These are phyloP conservation scores for Idaea dimidiata DNA, from an alignment of 2,888 invertebrate genomes.

Conservation along the genomic window DNA sequence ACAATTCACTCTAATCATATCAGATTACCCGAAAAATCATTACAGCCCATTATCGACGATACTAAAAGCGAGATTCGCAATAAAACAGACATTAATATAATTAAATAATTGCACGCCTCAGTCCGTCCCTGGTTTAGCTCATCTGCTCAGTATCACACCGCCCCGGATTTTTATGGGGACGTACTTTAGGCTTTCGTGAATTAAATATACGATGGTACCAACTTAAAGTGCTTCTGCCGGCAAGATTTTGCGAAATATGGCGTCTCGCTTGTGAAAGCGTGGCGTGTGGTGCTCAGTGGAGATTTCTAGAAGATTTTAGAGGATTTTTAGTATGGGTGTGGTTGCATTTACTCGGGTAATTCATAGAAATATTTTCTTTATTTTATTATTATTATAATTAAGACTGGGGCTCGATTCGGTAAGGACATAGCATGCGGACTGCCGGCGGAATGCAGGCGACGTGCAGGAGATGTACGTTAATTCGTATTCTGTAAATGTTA, in stretches of 20 bases:
- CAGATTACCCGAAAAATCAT: constrained; percentile 56
- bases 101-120: constrained; percentile 60
- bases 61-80: constrained; percentile 75
- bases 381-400: too few relatives aligned
- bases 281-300: constrained; percentile 17
- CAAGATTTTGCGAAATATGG: constrained; percentile 75
- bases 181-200: constrained; percentile 72
- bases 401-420: too few relatives aligned
- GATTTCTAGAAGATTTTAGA: neutral
- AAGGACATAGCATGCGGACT: too few relatives aligned
- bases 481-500: too few relatives aligned
- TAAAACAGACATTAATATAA: constrained; percentile 75
- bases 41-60: constrained; percentile 64
- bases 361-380: neutral
- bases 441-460: too few relatives aligned
- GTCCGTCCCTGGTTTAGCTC: constrained; percentile 69
- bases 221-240: constrained; percentile 73
- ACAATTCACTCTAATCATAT: constrained; percentile 24
- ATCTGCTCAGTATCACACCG: constrained; percentile 77
- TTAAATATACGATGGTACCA: constrained; percentile 75
- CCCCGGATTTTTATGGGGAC: constrained; percentile 76
- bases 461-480: too few relatives aligned
- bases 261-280: constrained; percentile 16
- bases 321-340: neutral
- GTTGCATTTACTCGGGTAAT: neutral